Evolutionary conservation across 2,113 vertebrate species (phyloP).

Genomic region (Brienomyrus brachyistius): DNA sequence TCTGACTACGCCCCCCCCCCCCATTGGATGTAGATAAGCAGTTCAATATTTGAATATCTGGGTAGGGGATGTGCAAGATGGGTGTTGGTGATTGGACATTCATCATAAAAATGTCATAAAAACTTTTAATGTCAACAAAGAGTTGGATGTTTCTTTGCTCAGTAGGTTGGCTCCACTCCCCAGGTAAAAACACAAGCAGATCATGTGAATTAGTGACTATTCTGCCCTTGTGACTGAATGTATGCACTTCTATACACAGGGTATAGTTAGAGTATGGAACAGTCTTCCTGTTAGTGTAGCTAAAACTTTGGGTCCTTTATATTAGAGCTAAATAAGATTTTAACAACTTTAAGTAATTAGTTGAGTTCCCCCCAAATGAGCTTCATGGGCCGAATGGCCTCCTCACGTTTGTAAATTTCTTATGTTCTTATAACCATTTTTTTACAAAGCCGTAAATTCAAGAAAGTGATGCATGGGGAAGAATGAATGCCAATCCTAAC

Average conservation of each 20-base stretch:
- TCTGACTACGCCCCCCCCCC: neutral
- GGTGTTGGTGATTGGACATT: neutral
- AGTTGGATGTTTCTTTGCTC: neutral
- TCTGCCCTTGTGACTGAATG: neutral
- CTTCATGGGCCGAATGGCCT: no score
- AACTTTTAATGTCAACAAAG: neutral
- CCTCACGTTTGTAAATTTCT: neutral
- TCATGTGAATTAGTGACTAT: neutral
- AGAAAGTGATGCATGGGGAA: no score
- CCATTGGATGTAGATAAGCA: neutral
- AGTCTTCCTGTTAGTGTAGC: no score
- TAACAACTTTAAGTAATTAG: no score
- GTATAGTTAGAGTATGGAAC: no score
- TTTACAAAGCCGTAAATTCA: no score
- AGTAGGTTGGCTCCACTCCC: neutral
- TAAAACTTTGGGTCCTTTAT: no score
- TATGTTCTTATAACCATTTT: neutral
- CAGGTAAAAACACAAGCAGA: neutral
- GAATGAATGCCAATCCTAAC: neutral
- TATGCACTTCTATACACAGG: no score
- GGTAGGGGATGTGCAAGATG: neutral
- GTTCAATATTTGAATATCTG: no score
- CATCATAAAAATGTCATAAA: neutral
- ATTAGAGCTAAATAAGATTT: no score
- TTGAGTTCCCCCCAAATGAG: no score